Base-by-base conservation (phyloP, 1,140 invertebrate genomes). In the Venustaconcha ellipsiformis region DNA sequence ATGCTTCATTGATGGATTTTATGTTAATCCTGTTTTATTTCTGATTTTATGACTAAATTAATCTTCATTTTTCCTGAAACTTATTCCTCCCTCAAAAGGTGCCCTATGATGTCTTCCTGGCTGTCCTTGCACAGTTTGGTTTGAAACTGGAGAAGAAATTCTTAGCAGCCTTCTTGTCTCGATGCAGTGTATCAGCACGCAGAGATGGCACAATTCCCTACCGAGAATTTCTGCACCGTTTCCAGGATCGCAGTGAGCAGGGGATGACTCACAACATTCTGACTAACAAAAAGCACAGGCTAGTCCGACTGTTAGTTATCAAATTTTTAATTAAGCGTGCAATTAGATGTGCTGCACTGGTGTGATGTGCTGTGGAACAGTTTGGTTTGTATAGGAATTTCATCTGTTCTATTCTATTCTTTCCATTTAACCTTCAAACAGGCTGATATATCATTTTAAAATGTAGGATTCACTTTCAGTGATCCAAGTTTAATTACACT, bases 251-350 rank as follows among this genome's bases (percentile, higher is more conserved):
- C 57, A 86, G 87, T 37, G 89, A 90, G 74, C 77, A 68, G 0
- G 89, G 89, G 23, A 88, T 90, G 82, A 81, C 87, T 11, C 89
- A 90, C 74, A 86, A 85, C 65, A 86, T 90, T 23, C 79, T 90
- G 17, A 86, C 87, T 18, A 82, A 89, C 77, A 84, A 84, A 74
- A 86, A 88, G 78, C 87, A 90, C 86, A 89, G 84, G 88, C 86
- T 76, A 79, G 76, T 81, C 69, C 76, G 77, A 78, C 59, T 81
- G 80, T 81, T 79, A 81, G 76, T 83, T 80, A 78, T 77, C 30
- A 64, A 72, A 70, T 70, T 78, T 71, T 30, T 62, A 71, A 70
- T 75, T 71, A 71, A 58, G 68, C 18, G 60, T 63, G 59, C 37
- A 48, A 48, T 48, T 67, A 66, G 26, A 66, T 48, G 30, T 66